A percentile compares a stretch with the other conserved stretches of the same genome.
Evolutionary conservation across 2,113 vertebrate genomes (phyloP).

Genomic region (Orycteropus afer): DNA sequence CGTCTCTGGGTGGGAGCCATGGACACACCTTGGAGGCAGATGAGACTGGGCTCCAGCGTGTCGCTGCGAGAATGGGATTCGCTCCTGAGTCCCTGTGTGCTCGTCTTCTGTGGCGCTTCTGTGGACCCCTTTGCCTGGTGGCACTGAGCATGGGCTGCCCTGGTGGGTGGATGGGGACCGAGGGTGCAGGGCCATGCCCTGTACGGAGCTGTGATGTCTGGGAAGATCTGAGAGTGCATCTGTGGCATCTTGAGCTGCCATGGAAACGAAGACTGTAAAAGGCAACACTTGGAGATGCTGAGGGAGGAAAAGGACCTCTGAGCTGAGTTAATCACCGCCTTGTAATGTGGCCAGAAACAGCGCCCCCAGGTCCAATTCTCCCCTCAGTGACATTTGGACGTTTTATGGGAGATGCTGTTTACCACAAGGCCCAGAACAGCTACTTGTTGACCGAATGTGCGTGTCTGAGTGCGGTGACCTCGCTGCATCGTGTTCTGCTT

Average conservation of each 20-base stretch:
- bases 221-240: neutral
- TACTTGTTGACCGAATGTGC: conserved; percentile 76
- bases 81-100: accelerated
- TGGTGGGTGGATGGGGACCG: accelerated
- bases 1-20: too few relatives aligned
- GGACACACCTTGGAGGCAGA: neutral
- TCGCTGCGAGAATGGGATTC: neutral
- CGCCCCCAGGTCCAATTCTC: conserved; percentile 51
- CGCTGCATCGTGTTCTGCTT: neutral
- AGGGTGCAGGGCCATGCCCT: accelerated
- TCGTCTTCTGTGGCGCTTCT: neutral
- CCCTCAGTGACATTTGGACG: neutral
- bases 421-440: conserved; percentile 77
- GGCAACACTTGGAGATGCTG: neutral
- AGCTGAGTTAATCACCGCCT: conserved; percentile 67
- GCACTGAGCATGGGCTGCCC: neutral
- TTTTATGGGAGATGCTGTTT: conserved; percentile 71
- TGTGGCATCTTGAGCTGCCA: neutral
- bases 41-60: accelerated
- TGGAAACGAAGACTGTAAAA: accelerated
- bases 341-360: conserved; percentile 63
- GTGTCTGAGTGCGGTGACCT: conserved; percentile 79
- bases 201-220: neutral
- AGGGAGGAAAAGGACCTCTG: conserved; percentile 36
- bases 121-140: accelerated